phyloP scores from a whole-genome alignment of 2,888 invertebrate species.

The Stratiomys singularior region DNA sequence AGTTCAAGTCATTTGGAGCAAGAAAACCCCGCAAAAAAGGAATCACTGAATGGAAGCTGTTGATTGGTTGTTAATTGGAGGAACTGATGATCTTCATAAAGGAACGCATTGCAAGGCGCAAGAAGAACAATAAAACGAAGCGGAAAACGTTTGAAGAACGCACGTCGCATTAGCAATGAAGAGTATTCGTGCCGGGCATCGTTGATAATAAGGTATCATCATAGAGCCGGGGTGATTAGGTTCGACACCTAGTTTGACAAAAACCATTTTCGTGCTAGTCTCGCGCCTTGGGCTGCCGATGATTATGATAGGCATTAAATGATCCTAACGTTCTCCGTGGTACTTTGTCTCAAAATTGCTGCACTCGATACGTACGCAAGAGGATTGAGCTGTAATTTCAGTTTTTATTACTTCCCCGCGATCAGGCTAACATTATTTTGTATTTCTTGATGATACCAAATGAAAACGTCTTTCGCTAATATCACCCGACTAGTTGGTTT shows the following conservation, averaged over 20 bases:
- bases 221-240: slow-evolving; percentile 27
- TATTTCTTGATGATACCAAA: too few species aligned
- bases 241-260: slow-evolving; percentile 12
- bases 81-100: slow-evolving; percentile 43
- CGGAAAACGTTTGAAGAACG: neutral
- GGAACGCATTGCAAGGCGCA: slow-evolving; percentile 3
- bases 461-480: too few species aligned
- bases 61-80: slow-evolving; percentile 49
- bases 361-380: too few species aligned
- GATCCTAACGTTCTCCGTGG: neutral
- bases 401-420: too few species aligned
- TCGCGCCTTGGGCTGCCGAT: neutral
- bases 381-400: too few species aligned
- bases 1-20: slow-evolving; percentile 9
- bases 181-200: slow-evolving; percentile 6
- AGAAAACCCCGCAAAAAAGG: neutral
- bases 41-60: slow-evolving; percentile 46
- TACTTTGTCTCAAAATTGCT: too few species aligned
- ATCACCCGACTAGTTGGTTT: too few species aligned
- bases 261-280: neutral
- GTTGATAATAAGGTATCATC: slow-evolving; percentile 32
- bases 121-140: neutral
- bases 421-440: too few species aligned
- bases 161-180: neutral
- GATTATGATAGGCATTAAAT: neutral